Percentiles rank a stretch among this genome's conserved stretches.
These are phyloP conservation scores for Cepaea nemoralis DNA, from an alignment of 1,140 invertebrate genomes.

Conservation along the genomic window DNA sequence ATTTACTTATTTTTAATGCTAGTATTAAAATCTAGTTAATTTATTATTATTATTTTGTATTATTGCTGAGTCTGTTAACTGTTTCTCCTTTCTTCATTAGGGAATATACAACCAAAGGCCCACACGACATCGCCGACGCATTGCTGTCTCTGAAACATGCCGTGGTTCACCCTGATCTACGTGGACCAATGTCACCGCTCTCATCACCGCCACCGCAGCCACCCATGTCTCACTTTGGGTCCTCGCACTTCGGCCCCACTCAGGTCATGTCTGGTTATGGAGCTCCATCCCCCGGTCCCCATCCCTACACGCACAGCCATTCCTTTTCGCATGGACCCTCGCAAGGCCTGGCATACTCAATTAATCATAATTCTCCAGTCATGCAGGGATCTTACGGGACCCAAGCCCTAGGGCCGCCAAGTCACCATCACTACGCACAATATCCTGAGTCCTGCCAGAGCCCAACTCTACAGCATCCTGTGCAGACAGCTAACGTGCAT, in stretches of 20 bases:
- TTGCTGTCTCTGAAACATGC: slow-evolving; percentile 88
- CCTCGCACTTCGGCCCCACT: slow-evolving; percentile 16
- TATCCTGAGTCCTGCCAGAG: slow-evolving; percentile 53
- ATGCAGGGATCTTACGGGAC: slow-evolving; percentile 34
- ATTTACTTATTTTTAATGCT: too few relatives aligned
- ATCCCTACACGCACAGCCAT: slow-evolving; percentile 43
- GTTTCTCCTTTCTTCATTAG: neutral
- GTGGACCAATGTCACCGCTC: slow-evolving; percentile 56
- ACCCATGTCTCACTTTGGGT: slow-evolving; percentile 48
- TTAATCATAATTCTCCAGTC: slow-evolving; percentile 68
- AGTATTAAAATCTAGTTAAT: too few relatives aligned
- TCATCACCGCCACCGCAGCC: slow-evolving; percentile 54
- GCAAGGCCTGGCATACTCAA: slow-evolving; percentile 56
- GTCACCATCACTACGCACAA: slow-evolving; percentile 44
- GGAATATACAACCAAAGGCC: slow-evolving; percentile 51
- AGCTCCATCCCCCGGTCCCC: slow-evolving; percentile 55
- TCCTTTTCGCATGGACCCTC: neutral
- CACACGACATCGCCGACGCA: slow-evolving; percentile 84
- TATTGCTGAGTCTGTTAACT: too few relatives aligned
- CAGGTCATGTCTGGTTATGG: slow-evolving; percentile 39
- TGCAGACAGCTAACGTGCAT: slow-evolving; percentile 52
- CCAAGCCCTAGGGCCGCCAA: slow-evolving; percentile 21
- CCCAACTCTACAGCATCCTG: slow-evolving; percentile 33
- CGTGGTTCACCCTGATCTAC: slow-evolving; percentile 81
- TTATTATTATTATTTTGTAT: too few relatives aligned